Evolutionary conservation across 2,113 vertebrate species (phyloP), one percentile per base, ranked within the genome.

Genomic region (Balaenoptera acutorostrata): DNA sequence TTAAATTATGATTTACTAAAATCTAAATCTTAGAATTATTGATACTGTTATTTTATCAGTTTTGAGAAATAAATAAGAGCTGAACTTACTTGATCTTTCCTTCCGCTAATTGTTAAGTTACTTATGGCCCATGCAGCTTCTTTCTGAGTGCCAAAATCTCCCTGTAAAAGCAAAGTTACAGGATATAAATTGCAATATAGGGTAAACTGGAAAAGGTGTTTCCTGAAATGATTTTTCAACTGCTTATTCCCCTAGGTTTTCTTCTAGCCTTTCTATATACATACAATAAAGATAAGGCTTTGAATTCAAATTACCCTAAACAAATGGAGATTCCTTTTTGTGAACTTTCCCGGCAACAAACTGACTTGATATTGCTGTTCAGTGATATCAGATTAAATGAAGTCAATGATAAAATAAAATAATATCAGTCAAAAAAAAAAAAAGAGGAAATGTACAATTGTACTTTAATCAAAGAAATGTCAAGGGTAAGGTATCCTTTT

Each of bases 111-210:
- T 81, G 99, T 99, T 98, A 99, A 98, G 98, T 99, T 99, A 99
- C 99, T 99, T 99, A 99, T 99, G 98, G 99, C 99, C 99, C 99
- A 99, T 57, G 99, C 99, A 91, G 99, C 99, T 99, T 99, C 99
- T 93, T 99, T 99, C 98, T 99, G 99, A 95, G 99, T 99, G 91
- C 99, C 99, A 98, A 99, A 99, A 98, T 99, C 99, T 39, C 99
- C 99, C 99, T 99, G 93, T n/a, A 98, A 44, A 97, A 93, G 15
- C 36, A 96, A 82, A 96, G 36, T n/a, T n/a, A 89, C 86, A 91
- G 66, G 18, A 41, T 84, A 93, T 7, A 77, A 81, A 91, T 1
- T 46, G 68, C 5, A 88, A 94, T 14, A 94, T 33, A 91, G 13
- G 8, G 6, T 66, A 91, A 75, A 88, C 0, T 57, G 17, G 25